Base-by-base conservation (phyloP, 1,140 invertebrate genomes). In the Elymnias hypermnestra region DNA sequence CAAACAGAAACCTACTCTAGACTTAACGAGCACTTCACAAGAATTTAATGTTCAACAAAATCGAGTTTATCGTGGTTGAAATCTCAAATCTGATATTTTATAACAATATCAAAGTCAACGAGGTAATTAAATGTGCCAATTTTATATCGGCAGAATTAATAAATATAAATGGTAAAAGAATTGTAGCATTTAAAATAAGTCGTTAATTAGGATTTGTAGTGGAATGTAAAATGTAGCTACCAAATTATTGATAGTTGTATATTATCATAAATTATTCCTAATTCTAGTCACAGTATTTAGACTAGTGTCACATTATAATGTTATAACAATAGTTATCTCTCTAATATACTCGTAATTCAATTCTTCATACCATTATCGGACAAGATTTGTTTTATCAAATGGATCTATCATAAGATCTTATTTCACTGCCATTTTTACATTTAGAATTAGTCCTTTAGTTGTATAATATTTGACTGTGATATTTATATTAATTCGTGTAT, bases 401-500 rank as follows among this genome's bases (percentile, higher is more conserved):
- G 45, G 45, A 17, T 47, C 15, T 17, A 13, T 14, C 33, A 14
- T 5, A 14, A 21, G 28, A 31, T 40, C 26, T 38, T 9, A 35
- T 41, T 45, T 69, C 71, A 81, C 79, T 83, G 79, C 79, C 79
- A 81, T 83, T n/a, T n/a, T 70, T 72, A 67, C 57, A 58, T 63
- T 61, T 74, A 78, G 70, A 62, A 53, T 64, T 75, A 68, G 58
- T 43, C 58, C 52, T 66, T 75, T 82, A 82, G 77, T 78, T 77
- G 55, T 76, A 56, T 79, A 74, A 81, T 79, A 69, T 77, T 79
- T 79, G 79, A 83, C 79, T 83, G 79, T 83, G 79, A 83, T 83
- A 83, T 79, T 83, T 82, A 82, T 83, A 73, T 79, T 74, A 79
- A 83, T 71, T 79, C 60, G 69, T 78, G 74, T 75, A 75, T 75